A percentile compares a stretch with the other conserved stretches of the same genome.
Evolutionary conservation across 2,113 vertebrate genomes (phyloP).

Genomic region (Menura novaehollandiae): DNA sequence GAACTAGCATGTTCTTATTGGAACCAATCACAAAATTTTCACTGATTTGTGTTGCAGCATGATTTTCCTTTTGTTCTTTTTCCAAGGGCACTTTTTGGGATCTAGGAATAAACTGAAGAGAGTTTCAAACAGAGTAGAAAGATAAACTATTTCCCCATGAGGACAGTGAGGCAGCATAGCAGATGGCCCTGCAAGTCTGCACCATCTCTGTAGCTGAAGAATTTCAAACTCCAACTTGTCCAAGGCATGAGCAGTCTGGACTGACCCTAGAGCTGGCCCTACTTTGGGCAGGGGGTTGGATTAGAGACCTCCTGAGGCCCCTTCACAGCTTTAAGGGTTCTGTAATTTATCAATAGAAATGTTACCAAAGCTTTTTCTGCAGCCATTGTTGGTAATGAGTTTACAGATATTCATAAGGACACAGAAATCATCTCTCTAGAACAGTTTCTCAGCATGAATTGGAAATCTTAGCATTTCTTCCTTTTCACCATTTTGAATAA

Average conservation of each 20-base stretch:
- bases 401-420: neutral
- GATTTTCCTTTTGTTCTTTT: neutral
- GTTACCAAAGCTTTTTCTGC: neutral
- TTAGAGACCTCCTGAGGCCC: neutral
- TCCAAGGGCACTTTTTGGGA: neutral
- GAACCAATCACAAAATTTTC: neutral
- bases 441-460: neutral
- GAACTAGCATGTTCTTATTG: rapidly evolving
- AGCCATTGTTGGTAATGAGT: neutral
- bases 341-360: neutral
- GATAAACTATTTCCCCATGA: neutral
- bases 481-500: neutral
- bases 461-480: neutral
- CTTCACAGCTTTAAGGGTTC: neutral
- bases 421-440: neutral
- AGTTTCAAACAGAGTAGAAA: neutral
- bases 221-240: neutral
- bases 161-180: neutral
- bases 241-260: neutral
- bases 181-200: rapidly evolving
- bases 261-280: neutral
- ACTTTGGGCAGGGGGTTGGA: neutral
- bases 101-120: neutral
- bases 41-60: neutral
- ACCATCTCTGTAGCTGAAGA: neutral